Conservation (phyloP, 2,797 vertebrate genomes). For the Onychomys leucogaster region DNA sequence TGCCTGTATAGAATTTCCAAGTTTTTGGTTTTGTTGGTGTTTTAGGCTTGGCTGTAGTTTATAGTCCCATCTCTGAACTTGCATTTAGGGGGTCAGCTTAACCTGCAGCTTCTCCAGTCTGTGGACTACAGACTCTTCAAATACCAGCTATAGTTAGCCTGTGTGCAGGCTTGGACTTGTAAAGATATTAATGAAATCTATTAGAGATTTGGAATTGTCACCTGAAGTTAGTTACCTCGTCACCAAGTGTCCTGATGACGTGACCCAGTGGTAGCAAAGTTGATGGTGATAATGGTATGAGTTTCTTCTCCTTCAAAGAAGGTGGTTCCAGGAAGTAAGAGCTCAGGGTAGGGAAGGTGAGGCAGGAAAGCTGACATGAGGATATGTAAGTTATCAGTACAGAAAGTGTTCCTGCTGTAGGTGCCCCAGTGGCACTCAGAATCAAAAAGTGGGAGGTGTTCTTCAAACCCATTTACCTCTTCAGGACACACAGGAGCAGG, state of each 20-base stretch:
- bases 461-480: background rate
- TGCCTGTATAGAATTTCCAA: background rate
- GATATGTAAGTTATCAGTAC: fast-evolving
- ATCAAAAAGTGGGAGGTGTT: fast-evolving
- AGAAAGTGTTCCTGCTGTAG: fast-evolving
- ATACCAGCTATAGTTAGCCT: background rate
- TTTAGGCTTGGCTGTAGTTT: background rate
- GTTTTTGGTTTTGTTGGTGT: background rate
- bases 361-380: fast-evolving
- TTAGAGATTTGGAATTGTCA: background rate
- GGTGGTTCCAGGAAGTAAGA: background rate
- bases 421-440: background rate
- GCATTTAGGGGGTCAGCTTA: background rate
- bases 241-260: background rate
- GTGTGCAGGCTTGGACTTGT: background rate
- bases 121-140: background rate
- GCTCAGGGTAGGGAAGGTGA: background rate
- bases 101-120: background rate
- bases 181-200: background rate
- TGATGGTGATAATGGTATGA: no score
- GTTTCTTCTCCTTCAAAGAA: background rate
- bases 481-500: background rate
- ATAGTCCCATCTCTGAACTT: fast-evolving
- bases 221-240: background rate
- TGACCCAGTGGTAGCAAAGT: background rate